These are phyloP conservation scores for Nanger granti DNA, from an alignment of 2,113 vertebrate species.

Conservation along the genomic window DNA sequence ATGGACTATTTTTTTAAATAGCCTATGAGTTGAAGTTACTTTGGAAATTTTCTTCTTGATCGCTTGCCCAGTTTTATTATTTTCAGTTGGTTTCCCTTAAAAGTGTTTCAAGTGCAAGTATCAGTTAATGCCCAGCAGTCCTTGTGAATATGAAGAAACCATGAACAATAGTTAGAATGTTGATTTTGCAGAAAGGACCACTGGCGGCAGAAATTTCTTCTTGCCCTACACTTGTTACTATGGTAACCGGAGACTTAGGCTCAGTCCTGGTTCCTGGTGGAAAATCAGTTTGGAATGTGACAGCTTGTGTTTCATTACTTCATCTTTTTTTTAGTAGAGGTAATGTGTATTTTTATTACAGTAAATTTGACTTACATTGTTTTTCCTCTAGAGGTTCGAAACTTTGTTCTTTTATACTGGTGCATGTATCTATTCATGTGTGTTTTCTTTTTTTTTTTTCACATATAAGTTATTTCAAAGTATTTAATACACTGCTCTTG, in stretches of 20 bases:
- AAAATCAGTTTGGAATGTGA: not conserved
- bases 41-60: not conserved
- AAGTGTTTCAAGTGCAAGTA: not conserved
- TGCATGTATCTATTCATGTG: not conserved
- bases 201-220: not conserved
- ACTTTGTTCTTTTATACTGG: not conserved
- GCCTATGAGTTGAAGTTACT: not conserved
- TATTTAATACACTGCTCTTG: not conserved
- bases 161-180: not conserved
- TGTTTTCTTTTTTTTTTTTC: not conserved
- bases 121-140: not conserved
- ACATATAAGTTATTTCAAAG: not conserved
- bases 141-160: not conserved
- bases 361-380: not conserved
- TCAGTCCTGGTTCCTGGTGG: not conserved
- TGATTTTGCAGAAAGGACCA: not conserved
- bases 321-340: not conserved
- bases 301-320: not conserved
- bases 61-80: not conserved
- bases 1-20: not conserved
- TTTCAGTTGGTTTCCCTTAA: not conserved
- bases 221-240: not conserved
- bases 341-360: not conserved
- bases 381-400: not conserved
- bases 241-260: not conserved